Conservation (phyloP, 2,888 invertebrate genomes). For the Plagiodera versicolora region DNA sequence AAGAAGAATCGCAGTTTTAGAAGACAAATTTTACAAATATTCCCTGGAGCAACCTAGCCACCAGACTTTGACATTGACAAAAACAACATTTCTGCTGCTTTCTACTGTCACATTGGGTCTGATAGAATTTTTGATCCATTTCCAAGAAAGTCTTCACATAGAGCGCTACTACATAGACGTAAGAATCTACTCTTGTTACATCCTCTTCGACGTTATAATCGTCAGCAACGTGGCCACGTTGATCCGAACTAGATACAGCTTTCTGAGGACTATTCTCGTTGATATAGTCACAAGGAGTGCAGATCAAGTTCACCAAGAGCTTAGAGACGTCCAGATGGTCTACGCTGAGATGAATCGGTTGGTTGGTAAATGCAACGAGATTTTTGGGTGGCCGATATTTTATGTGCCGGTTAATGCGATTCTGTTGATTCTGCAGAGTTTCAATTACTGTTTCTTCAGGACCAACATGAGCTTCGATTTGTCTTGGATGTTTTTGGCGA, state of each 20-base stretch:
- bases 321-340: not conserved
- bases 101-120: not conserved
- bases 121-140: not conserved
- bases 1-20: not conserved
- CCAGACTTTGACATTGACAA: not conserved
- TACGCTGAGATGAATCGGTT: not conserved
- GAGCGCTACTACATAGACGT: not conserved
- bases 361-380: not conserved
- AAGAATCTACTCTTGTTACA: not conserved
- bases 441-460: not conserved
- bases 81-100: not conserved
- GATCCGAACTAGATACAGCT: not conserved
- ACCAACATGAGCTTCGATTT: not conserved
- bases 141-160: not conserved
- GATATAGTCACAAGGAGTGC: too few relatives aligned
- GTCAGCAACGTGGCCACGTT: not conserved
- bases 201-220: not conserved
- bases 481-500: not conserved
- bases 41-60: not conserved
- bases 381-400: slow-evolving; percentile 8
- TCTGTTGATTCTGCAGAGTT: not conserved
- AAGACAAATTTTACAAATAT: not conserved
- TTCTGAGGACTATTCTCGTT: too few relatives aligned
- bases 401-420: not conserved
- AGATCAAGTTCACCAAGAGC: too few relatives aligned